Evolutionary conservation across 2,888 invertebrate genomes (phyloP).

Genomic region (Thereva nobilitata): DNA sequence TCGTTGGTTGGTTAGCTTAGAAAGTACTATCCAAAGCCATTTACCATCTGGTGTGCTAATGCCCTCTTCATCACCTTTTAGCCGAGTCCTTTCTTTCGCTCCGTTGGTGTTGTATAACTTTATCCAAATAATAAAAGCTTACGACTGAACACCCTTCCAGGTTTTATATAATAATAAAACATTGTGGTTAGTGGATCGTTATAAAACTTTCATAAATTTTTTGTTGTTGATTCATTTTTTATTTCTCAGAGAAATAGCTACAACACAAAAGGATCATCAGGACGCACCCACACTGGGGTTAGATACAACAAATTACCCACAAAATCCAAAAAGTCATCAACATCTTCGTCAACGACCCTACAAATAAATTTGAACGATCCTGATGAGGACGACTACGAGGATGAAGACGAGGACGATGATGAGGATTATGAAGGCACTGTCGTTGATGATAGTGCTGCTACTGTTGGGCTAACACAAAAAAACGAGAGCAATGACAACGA

Average conservation of each 20-base stretch:
- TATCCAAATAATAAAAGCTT: constrained; percentile 29
- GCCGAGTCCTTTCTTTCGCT: neutral
- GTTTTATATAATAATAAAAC: neutral
- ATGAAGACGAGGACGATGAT: constrained; percentile 12
- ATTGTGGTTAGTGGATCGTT: constrained; percentile 4
- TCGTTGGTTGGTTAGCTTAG: neutral
- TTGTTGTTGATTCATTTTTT: constrained; percentile 14
- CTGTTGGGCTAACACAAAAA: neutral
- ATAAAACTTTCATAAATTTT: constrained; percentile 13
- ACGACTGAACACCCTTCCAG: constrained; percentile 9
- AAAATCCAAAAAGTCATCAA: constrained; percentile 44
- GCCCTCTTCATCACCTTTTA: constrained; percentile 26
- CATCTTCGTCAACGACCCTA: constrained; percentile 33
- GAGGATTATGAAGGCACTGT: constrained; percentile 4
- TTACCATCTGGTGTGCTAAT: constrained; percentile 30
- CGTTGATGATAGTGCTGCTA: no score
- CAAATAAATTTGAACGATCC: constrained; percentile 32
- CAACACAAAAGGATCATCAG: constrained; percentile 24
- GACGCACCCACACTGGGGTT: constrained; percentile 48
- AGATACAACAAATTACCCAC: constrained; percentile 53
- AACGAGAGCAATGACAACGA: constrained; percentile 4
- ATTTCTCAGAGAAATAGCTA: constrained; percentile 51
- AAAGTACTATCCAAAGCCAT: constrained; percentile 19
- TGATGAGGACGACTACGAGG: constrained; percentile 17
- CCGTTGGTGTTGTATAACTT: constrained; percentile 5